Conservation (phyloP, 1,140 invertebrate genomes). For the Pomacea maculata region DNA sequence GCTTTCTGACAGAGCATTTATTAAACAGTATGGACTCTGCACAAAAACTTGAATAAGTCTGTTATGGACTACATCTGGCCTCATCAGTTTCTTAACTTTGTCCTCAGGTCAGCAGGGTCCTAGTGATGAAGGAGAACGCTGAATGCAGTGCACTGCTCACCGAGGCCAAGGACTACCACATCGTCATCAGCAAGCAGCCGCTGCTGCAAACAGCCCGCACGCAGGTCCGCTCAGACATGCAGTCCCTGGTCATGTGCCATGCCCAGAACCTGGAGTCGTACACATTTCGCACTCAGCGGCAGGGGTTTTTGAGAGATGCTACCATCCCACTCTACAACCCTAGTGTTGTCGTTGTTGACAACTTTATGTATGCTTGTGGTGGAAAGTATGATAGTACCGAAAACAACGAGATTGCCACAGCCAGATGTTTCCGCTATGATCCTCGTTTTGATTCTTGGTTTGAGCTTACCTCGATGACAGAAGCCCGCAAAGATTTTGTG, state of each 20-base stretch:
- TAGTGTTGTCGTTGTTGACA: conserved; percentile 63
- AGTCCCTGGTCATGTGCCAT: conserved; percentile 60
- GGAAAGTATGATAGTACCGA: conserved; percentile 64
- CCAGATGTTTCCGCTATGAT: conserved; percentile 64
- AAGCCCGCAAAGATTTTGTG: conserved; percentile 64
- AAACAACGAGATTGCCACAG: conserved; percentile 63
- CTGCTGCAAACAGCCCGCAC: conserved; percentile 56
- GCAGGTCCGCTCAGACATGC: conserved; percentile 55
- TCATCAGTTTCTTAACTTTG: not conserved
- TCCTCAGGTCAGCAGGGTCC: conserved; percentile 51
- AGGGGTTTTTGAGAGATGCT: conserved; percentile 55
- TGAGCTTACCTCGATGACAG: conserved; percentile 64
- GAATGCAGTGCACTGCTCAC: conserved; percentile 58
- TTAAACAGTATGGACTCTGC: too few species aligned
- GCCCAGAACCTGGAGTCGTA: conserved; percentile 59
- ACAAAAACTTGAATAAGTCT: not conserved
- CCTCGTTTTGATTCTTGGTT: conserved; percentile 64
- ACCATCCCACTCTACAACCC: conserved; percentile 61
- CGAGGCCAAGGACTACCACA: conserved; percentile 64
- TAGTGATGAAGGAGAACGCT: conserved; percentile 53
- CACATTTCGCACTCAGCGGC: conserved; percentile 52
- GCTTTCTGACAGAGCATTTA: too few species aligned
- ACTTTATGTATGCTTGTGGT: conserved; percentile 65
- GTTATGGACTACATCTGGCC: too few species aligned
- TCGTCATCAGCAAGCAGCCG: conserved; percentile 61